These are phyloP conservation scores for Heterodera carotae DNA, from an alignment of 1,140 invertebrate genomes.

Conservation along the genomic window DNA sequence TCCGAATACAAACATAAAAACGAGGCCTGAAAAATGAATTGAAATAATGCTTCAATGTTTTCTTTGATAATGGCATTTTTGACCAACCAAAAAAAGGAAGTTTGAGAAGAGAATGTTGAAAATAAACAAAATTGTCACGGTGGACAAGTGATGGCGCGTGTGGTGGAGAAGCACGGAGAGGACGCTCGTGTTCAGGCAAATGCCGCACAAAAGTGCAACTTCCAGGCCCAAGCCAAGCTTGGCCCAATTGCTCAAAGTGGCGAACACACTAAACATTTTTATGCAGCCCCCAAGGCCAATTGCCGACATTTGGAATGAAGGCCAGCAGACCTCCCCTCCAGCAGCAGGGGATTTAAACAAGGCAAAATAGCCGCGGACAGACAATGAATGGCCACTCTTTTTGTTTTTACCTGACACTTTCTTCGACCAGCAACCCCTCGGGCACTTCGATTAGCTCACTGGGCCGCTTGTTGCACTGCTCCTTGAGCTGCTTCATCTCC, in stretches of 20 bases:
- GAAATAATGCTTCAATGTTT: too few species aligned
- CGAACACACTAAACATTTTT: constrained; percentile 42
- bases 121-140: constrained; percentile 63
- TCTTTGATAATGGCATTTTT: too few species aligned
- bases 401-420: background rate
- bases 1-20: constrained; percentile 61
- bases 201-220: constrained; percentile 47
- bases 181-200: constrained; percentile 51
- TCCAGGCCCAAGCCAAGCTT: constrained; percentile 52
- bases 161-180: constrained; percentile 53
- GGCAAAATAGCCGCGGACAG: too few species aligned
- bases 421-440: background rate
- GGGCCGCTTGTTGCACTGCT: background rate
- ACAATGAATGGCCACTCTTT: too few species aligned
- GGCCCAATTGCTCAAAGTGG: constrained; percentile 38
- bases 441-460: background rate
- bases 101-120: constrained; percentile 65
- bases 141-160: constrained; percentile 58
- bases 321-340: too few species aligned
- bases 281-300: background rate
- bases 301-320: too few species aligned
- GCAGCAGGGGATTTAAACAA: too few species aligned
- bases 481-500: background rate
- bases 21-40: constrained; percentile 39
- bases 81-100: constrained; percentile 50